Evolutionary conservation across 2,888 invertebrate species (phyloP).

Genomic region (Agonopterix subpropinquella): DNA sequence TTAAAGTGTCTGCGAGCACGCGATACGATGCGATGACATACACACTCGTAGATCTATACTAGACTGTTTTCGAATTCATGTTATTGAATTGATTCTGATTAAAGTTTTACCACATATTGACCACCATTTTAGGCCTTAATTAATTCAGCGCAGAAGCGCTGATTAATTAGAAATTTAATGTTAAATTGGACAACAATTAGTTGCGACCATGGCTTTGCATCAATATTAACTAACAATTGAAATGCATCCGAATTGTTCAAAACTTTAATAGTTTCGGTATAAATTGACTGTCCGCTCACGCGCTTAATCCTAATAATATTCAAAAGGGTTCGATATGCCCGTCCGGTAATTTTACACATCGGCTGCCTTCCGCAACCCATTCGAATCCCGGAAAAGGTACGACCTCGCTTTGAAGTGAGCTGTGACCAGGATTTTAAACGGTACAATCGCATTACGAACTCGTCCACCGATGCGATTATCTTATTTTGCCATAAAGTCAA

Average conservation of each 20-base stretch:
- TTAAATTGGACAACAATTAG: not conserved
- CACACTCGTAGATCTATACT: too few species aligned
- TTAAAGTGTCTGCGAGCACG: not conserved
- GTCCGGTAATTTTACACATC: slow-evolving; percentile 8
- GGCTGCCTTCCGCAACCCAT: slow-evolving; percentile 5
- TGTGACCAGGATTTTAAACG: not conserved
- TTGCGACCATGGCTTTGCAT: not conserved
- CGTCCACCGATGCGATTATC: too few species aligned
- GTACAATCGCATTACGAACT: too few species aligned
- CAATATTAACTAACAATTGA: not conserved
- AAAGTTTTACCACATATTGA: too few species aligned
- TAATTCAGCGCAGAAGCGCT: not conserved
- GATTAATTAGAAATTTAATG: too few species aligned
- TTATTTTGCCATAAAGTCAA: too few species aligned
- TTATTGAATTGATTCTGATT: too few species aligned
- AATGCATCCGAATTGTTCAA: not conserved
- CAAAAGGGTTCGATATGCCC: not conserved
- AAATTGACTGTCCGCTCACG: not conserved
- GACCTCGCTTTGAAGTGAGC: slow-evolving; percentile 1
- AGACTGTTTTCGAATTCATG: too few species aligned
- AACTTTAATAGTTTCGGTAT: not conserved
- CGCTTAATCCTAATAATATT: not conserved
- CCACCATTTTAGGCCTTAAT: too few species aligned
- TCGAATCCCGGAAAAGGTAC: slow-evolving; percentile 5
- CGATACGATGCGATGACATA: too few species aligned